Percentiles rank a stretch among this genome's conserved stretches.
Evolutionary conservation across 2,888 invertebrate genomes (phyloP).

Genomic region (Salticus scenicus): DNA sequence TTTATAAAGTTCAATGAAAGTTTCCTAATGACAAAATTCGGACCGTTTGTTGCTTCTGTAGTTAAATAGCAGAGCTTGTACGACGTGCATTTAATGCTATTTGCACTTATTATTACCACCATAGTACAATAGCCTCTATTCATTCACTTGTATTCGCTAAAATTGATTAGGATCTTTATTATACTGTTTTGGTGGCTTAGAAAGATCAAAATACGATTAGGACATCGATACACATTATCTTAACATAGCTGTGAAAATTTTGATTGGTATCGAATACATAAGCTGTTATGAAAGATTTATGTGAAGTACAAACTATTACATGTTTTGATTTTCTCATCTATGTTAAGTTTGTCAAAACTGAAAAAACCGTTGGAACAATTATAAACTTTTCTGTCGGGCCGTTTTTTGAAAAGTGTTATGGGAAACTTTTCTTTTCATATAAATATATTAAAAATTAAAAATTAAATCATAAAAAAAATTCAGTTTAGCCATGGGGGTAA

Average conservation of each 20-base stretch:
- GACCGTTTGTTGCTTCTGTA: constrained; percentile 16
- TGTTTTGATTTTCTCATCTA: too few species aligned
- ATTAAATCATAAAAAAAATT: too few species aligned
- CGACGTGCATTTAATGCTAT: constrained; percentile 9
- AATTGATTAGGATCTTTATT: constrained; percentile 6
- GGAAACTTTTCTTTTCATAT: too few species aligned
- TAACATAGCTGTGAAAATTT: background rate
- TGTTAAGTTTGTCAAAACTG: too few species aligned
- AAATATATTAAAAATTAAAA: too few species aligned
- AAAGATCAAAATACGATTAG: constrained; percentile 9
- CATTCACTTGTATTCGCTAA: background rate
- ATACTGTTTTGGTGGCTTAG: background rate
- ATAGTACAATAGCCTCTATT: background rate
- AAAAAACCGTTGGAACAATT: too few species aligned
- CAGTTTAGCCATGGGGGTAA: too few species aligned
- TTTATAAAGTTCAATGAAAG: constrained; percentile 19
- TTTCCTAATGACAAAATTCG: constrained; percentile 14
- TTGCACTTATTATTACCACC: constrained; percentile 9
- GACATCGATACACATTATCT: constrained; percentile 8
- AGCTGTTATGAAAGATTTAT: background rate
- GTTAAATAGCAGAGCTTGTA: background rate
- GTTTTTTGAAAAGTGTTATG: too few species aligned
- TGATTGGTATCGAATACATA: background rate
- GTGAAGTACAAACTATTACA: too few species aligned
- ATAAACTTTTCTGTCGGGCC: too few species aligned